Conservation (phyloP, 2,113 vertebrate species). For the Coptodon bakossiorum region DNA sequence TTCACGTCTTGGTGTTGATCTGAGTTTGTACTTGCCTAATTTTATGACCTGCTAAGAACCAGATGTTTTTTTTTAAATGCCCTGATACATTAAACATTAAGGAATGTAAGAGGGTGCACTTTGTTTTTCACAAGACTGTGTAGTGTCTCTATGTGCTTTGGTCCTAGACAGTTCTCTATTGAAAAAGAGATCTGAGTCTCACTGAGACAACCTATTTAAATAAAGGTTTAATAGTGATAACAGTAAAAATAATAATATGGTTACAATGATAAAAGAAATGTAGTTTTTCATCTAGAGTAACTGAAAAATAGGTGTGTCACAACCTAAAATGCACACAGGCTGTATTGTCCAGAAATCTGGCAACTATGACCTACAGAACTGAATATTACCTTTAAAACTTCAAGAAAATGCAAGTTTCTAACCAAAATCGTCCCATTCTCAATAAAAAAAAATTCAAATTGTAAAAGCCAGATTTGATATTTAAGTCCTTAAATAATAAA, state of each 20-base stretch:
- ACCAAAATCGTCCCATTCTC: background rate
- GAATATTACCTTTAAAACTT: background rate
- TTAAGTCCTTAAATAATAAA: background rate
- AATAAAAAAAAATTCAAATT: background rate
- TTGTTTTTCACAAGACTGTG: background rate
- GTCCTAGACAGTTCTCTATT: background rate
- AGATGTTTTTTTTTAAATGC: background rate
- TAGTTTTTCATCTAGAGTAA: background rate
- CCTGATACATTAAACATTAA: background rate
- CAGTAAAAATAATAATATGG: background rate
- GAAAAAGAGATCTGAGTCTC: background rate
- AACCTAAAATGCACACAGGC: background rate
- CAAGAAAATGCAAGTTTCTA: background rate
- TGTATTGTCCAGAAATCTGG: background rate
- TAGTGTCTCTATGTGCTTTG: background rate
- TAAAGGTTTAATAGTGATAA: background rate
- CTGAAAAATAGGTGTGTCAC: background rate
- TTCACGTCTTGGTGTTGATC: background rate
- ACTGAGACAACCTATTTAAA: too few relatives aligned
- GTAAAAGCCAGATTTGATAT: background rate
- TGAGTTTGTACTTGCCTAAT: background rate
- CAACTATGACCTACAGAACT: background rate
- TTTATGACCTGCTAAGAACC: background rate
- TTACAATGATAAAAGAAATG: background rate
- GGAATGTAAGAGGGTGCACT: background rate